phyloP scores from a whole-genome alignment of 2,113 vertebrate genomes.

The Brachypteracias leptosomus region DNA sequence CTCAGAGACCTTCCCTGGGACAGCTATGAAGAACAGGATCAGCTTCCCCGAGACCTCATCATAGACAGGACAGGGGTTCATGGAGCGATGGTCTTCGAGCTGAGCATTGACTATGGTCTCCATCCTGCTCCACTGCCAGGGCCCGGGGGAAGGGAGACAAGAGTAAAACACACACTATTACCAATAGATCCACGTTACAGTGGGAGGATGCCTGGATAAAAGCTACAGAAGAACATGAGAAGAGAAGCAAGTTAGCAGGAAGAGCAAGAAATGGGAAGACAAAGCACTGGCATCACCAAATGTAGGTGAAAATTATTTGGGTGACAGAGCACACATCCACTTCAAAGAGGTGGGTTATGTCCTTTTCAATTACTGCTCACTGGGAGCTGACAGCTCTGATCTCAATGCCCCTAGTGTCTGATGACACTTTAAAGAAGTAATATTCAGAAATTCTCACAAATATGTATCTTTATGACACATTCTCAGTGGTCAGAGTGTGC shows the following conservation, averaged over 20 bases:
- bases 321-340: not conserved
- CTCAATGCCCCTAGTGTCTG: not conserved
- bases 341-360: not conserved
- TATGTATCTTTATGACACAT: not conserved
- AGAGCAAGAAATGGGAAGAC: not conserved
- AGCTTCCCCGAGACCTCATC: conserved; percentile 62
- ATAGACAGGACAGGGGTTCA: conserved; percentile 75
- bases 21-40: conserved; percentile 89
- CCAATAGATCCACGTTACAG: not conserved
- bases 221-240: not conserved
- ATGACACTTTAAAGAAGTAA: not conserved
- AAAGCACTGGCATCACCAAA: not conserved
- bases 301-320: not conserved
- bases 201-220: not conserved
- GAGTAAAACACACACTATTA: conserved; percentile 3
- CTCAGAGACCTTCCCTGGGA: conserved; percentile 82
- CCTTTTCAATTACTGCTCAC: not conserved
- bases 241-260: not conserved
- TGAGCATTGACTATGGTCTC: conserved; percentile 61
- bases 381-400: not conserved
- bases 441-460: not conserved
- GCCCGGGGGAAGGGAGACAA: not conserved
- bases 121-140: conserved; percentile 62
- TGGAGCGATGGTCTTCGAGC: conserved; percentile 68
- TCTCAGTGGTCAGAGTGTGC: not conserved